These are phyloP conservation scores for Antheraea assamensis DNA, from an alignment of 2,888 invertebrate species.

Conservation along the genomic window DNA sequence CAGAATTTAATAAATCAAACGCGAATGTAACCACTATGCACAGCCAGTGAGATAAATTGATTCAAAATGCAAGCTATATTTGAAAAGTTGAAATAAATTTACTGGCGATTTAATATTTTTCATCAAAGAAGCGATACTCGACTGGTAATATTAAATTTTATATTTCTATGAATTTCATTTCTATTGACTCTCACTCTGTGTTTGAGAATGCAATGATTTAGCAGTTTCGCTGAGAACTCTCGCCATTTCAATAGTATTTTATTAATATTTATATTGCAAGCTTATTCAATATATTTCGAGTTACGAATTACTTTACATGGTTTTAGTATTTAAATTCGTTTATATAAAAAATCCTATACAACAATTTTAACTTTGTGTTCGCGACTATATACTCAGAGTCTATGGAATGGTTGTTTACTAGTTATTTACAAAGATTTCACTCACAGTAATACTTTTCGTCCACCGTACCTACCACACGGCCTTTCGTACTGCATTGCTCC, in stretches of 20 bases:
- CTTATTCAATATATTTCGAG: neutral
- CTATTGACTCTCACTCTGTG: slow-evolving; percentile 4
- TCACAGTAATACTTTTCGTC: too few relatives aligned
- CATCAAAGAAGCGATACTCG: slow-evolving; percentile 6
- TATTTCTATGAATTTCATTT: neutral
- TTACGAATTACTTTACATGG: too few relatives aligned
- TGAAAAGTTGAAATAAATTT: neutral
- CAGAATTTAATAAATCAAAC: too few relatives aligned
- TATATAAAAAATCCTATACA: too few relatives aligned
- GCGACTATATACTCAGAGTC: too few relatives aligned
- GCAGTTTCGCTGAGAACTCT: slow-evolving; percentile 8
- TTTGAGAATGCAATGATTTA: slow-evolving; percentile 14
- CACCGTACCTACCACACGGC: too few relatives aligned
- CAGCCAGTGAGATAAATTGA: neutral
- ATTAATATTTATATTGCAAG: neutral
- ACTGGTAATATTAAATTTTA: neutral
- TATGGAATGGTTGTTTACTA: too few relatives aligned
- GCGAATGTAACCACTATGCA: too few relatives aligned
- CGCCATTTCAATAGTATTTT: neutral
- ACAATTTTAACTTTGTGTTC: too few relatives aligned
- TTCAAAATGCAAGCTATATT: neutral
- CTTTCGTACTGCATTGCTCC: too few relatives aligned
- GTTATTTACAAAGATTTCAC: too few relatives aligned
- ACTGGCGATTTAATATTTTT: neutral
- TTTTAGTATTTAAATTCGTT: too few relatives aligned